Conservation (phyloP, 2,113 vertebrate species). For the Hymenochirus boettgeri region DNA sequence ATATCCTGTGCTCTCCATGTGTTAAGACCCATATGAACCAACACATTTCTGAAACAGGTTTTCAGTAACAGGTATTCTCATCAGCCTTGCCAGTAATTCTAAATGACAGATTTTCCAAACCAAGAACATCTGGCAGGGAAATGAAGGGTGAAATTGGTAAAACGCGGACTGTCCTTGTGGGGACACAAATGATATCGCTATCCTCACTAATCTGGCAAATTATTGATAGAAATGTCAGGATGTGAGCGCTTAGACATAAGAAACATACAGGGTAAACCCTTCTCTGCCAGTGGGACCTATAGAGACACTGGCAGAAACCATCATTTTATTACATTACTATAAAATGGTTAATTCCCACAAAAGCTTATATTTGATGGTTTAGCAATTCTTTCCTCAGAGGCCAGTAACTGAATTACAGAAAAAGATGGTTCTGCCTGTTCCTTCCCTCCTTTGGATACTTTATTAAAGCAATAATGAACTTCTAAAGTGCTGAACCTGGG, state of each 20-base stretch:
- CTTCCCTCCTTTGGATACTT: too few relatives aligned
- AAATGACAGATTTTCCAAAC: constrained; percentile 27
- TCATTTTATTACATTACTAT: too few relatives aligned
- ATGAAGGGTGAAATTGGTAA: constrained; percentile 41
- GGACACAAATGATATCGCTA: constrained; percentile 28
- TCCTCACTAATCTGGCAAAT: constrained; percentile 39
- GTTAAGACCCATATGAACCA: too few relatives aligned
- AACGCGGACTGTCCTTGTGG: constrained; percentile 31
- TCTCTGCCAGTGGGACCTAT: neutral
- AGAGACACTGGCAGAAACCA: too few relatives aligned
- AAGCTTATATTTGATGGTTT: too few relatives aligned
- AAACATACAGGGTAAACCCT: neutral
- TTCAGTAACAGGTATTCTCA: constrained; percentile 14
- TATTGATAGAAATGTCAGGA: constrained; percentile 18
- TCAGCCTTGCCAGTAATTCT: constrained; percentile 16
- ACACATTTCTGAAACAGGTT: neutral
- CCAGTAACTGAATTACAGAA: too few relatives aligned
- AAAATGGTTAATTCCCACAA: too few relatives aligned
- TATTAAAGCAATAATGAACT: too few relatives aligned
- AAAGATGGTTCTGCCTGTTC: too few relatives aligned
- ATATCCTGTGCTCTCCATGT: too few relatives aligned
- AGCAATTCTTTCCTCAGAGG: too few relatives aligned
- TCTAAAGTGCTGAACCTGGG: too few relatives aligned
- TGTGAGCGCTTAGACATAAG: constrained; percentile 13
- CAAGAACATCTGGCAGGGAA: constrained; percentile 37